Evolutionary conservation across 2,888 invertebrate genomes (phyloP), one percentile per base, ranked within the genome.

Genomic region (Mesorhabditis belari): DNA sequence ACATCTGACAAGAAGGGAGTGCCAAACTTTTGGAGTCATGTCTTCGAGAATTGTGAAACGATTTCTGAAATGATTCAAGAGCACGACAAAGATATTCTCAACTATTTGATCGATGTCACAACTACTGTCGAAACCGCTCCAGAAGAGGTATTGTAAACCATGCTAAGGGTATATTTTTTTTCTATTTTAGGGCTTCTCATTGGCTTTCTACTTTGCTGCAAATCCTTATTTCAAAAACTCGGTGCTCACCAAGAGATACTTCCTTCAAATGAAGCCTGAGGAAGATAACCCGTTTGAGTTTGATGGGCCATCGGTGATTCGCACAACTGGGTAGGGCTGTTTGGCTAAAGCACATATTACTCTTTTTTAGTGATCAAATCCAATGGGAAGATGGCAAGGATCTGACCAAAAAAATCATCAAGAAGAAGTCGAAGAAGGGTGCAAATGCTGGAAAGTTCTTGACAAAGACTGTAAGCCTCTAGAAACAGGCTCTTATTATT

Each of bases 321-420:
- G 88, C 79, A 90, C 89, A 87, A 89, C 86, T 70, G 85, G 88
- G 91, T 89, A 85, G 84, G 80, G 82, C 78, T 50, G 23, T 9
- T 23, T 4, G 55, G 17, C 21, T n/a, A 49, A 28, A n/a, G n/a
- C n/a, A n/a, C 53, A 9, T 44, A 49, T 51, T 57, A 29, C 1
- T 49, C 35, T 51, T 21, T 54, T 78, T 87, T 86, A 92, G 96
- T 24, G 94, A 93, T 81, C 87, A 87, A 69, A 95, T 99, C 77
- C 90, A 93, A 82, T 99, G 98, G 98, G 90, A 91, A 79, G 92
- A 93, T 81, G 91, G 90, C 74, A 95, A 94, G 85, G 94, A 98
- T 82, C 89, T 96, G 44, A 98, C 98, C 1, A 87, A 94, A 56
- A 95, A 95, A 85, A 90, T 74, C 24, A 71, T 77, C 53, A 94